Percentiles rank a stretch among this genome's conserved stretches.
Conservation (phyloP, 2,797 vertebrate species). For the Cetoscarus ocellatus region DNA sequence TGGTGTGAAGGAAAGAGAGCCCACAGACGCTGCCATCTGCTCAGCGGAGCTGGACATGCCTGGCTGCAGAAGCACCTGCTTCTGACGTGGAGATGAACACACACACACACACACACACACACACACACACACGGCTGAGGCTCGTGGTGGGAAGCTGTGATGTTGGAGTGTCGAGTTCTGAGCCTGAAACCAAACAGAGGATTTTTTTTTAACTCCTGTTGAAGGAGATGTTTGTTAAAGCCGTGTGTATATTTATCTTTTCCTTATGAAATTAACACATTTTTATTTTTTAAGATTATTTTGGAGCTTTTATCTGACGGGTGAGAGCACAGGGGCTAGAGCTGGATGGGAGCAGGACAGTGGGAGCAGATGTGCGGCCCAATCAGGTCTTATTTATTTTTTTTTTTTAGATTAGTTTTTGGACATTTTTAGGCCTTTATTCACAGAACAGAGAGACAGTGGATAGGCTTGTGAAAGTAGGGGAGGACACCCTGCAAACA, state of each 20-base stretch:
- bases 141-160: background rate
- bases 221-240: background rate
- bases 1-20: constrained; percentile 46
- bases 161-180: constrained; percentile 1
- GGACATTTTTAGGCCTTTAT: no score
- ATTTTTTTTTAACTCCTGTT: constrained; percentile 5
- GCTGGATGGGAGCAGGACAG: no score
- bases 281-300: no score
- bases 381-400: no score
- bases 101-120: constrained; percentile 30
- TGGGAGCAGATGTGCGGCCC: no score
- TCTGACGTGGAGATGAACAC: constrained; percentile 33
- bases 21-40: constrained; percentile 71
- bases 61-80: constrained; percentile 57
- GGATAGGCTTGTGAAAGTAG: no score
- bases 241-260: no score
- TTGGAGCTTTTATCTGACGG: no score
- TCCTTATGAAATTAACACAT: background rate
- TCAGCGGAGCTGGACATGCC: constrained; percentile 58
- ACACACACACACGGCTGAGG: constrained; percentile 19
- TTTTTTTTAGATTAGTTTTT: no score
- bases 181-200: constrained; percentile 20
- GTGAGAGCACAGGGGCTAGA: no score
- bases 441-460: no score
- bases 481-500: no score